phyloP scores from a whole-genome alignment of 2,113 vertebrate genomes.

The Platichthys stellatus region DNA sequence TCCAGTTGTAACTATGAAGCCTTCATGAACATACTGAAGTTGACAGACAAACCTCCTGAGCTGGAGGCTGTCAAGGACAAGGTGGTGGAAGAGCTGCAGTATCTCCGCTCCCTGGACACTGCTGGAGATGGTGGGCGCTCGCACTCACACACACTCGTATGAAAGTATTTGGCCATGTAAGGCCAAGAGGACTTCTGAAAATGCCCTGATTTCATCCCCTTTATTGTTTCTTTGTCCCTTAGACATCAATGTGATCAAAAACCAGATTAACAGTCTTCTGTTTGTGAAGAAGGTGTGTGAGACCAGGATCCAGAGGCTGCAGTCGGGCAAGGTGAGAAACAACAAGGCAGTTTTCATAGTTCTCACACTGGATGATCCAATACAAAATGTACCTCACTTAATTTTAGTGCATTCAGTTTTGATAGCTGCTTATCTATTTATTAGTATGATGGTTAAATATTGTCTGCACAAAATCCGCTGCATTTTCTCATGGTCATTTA shows the following conservation, averaged over 20 bases:
- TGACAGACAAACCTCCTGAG: constrained; percentile 93
- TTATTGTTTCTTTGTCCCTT: constrained; percentile 57
- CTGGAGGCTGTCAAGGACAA: constrained; percentile 98
- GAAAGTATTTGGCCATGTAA: background rate
- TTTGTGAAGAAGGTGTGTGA: constrained; percentile 99
- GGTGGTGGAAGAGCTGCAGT: constrained; percentile 95
- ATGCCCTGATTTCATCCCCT: background rate
- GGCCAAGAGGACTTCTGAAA: background rate
- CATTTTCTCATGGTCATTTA: background rate
- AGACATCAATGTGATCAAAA: constrained; percentile 99
- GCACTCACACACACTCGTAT: background rate
- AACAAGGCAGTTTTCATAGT: background rate
- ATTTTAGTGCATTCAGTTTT: background rate
- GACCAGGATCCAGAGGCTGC: constrained; percentile 96
- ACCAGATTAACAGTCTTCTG: constrained; percentile 99
- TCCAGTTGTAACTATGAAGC: constrained; percentile 99
- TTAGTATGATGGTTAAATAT: background rate
- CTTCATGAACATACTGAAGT: constrained; percentile 99
- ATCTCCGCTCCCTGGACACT: constrained; percentile 96
- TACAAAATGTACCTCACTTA: background rate
- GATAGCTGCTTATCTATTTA: background rate
- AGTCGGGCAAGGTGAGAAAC: constrained; percentile 95
- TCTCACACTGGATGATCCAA: background rate
- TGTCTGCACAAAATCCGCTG: background rate
- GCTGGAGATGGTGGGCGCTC: constrained; percentile 90